These are phyloP conservation scores for Catharus ustulatus DNA, from an alignment of 2,797 vertebrate species.

Conservation along the genomic window DNA sequence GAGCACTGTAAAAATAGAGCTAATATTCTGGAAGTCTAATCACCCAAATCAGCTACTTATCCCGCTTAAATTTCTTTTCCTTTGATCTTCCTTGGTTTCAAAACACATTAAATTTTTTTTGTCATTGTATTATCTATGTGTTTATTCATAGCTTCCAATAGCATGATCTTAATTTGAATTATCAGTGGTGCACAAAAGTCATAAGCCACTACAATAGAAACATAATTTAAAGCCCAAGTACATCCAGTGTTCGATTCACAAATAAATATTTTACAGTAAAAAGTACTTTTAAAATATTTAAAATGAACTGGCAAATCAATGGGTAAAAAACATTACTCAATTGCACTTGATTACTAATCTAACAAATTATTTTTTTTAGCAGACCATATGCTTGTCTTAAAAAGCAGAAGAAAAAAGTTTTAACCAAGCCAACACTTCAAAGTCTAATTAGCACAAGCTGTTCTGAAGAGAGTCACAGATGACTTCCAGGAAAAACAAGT, in stretches of 20 bases:
- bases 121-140: fast-evolving
- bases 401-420: not conserved
- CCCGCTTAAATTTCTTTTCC: not conserved
- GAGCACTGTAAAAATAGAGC: not conserved
- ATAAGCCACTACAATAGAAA: not conserved
- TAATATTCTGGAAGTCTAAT: not conserved
- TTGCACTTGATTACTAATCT: slow-evolving; percentile 19
- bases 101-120: not conserved
- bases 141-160: not conserved
- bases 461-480: not conserved
- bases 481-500: not conserved
- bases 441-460: slow-evolving; percentile 21
- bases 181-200: not conserved
- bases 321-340: not conserved
- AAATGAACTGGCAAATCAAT: not conserved
- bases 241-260: not conserved
- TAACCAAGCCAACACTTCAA: slow-evolving; percentile 3
- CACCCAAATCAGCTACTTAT: not conserved
- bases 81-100: not conserved
- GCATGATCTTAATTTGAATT: not conserved
- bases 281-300: not conserved
- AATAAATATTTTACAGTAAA: not conserved
- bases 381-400: slow-evolving; percentile 53
- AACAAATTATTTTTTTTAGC: not conserved
- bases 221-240: not conserved